Evolutionary conservation across 2,888 invertebrate species (phyloP).

Genomic region (Athalia cordata): DNA sequence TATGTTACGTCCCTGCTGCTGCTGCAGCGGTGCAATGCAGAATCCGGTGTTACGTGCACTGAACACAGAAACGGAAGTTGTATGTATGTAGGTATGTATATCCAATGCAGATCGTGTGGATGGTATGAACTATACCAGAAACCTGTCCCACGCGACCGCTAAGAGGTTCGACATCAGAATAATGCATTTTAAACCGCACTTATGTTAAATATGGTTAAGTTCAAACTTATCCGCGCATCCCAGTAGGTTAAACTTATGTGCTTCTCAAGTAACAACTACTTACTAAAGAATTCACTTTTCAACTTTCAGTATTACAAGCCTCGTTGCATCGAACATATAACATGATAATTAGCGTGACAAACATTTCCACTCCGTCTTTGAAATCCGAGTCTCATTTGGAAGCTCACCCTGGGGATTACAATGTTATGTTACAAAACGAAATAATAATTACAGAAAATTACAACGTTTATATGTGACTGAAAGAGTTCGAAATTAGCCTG

Average conservation of each 20-base stretch:
- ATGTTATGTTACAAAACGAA: too few species aligned
- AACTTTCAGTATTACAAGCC: too few species aligned
- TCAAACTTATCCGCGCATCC: neutral
- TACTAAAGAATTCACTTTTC: too few species aligned
- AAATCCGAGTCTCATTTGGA: too few species aligned
- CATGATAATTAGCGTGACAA: too few species aligned
- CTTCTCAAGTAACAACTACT: neutral
- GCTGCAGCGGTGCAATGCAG: slow-evolving; percentile 52
- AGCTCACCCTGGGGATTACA: too few species aligned
- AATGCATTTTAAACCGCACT: too few species aligned
- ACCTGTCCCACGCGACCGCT: neutral
- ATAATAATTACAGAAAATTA: too few species aligned
- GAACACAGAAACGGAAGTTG: slow-evolving; percentile 61
- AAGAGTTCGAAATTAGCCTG: too few species aligned
- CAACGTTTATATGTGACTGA: too few species aligned
- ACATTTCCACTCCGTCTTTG: too few species aligned
- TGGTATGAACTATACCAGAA: neutral
- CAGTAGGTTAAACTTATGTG: neutral
- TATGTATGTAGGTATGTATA: slow-evolving; percentile 56
- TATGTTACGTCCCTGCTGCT: neutral
- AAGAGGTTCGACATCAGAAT: slow-evolving; percentile 5
- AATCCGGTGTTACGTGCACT: slow-evolving; percentile 54
- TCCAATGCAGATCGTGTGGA: slow-evolving; percentile 48
- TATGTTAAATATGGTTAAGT: neutral
- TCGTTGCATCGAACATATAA: too few species aligned